Percentiles rank a stretch among this genome's conserved stretches.
phyloP scores from a whole-genome alignment of 2,888 invertebrate genomes.

The Aproaerema taeniolella region DNA sequence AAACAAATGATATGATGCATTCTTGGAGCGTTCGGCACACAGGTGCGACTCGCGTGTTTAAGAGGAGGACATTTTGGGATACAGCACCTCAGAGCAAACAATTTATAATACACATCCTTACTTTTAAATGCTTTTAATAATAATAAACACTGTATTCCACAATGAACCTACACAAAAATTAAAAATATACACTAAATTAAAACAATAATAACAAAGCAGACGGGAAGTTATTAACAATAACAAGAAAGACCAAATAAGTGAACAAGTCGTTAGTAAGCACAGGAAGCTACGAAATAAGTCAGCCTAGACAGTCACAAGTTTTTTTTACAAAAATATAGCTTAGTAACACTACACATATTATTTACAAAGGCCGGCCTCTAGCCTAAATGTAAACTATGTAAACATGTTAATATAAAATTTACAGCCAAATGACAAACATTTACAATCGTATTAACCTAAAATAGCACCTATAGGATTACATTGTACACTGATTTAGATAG shows the following conservation, averaged over 20 bases:
- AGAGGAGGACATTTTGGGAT: slow-evolving; percentile 30
- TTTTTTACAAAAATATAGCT: slow-evolving; percentile 9
- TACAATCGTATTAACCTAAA: slow-evolving; percentile 20
- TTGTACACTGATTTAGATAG: slow-evolving; percentile 43
- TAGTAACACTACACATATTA: slow-evolving; percentile 6
- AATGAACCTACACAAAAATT: slow-evolving; percentile 26
- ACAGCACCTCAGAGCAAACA: slow-evolving; percentile 20
- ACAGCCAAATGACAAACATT: slow-evolving; percentile 25
- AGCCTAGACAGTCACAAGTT: neutral
- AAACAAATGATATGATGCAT: slow-evolving; percentile 78
- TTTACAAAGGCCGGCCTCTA: slow-evolving; percentile 18
- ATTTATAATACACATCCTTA: slow-evolving; percentile 1
- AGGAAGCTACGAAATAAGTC: slow-evolving; percentile 21
- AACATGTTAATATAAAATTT: slow-evolving; percentile 24
- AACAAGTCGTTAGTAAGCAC: slow-evolving; percentile 24
- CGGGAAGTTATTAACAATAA: slow-evolving; percentile 28
- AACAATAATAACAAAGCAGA: slow-evolving; percentile 46
- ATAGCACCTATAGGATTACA: slow-evolving; percentile 26
- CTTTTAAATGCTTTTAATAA: too few relatives aligned
- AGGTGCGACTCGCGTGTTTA: slow-evolving; percentile 50
- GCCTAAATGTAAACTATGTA: slow-evolving; percentile 11
- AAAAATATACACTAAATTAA: slow-evolving; percentile 53
- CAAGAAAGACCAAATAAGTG: slow-evolving; percentile 24
- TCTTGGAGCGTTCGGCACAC: slow-evolving; percentile 65
- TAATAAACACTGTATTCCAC: slow-evolving; percentile 32